These are phyloP conservation scores for Scelioninae gen. 1 DNA, from an alignment of 2,888 invertebrate genomes.

Conservation along the genomic window DNA sequence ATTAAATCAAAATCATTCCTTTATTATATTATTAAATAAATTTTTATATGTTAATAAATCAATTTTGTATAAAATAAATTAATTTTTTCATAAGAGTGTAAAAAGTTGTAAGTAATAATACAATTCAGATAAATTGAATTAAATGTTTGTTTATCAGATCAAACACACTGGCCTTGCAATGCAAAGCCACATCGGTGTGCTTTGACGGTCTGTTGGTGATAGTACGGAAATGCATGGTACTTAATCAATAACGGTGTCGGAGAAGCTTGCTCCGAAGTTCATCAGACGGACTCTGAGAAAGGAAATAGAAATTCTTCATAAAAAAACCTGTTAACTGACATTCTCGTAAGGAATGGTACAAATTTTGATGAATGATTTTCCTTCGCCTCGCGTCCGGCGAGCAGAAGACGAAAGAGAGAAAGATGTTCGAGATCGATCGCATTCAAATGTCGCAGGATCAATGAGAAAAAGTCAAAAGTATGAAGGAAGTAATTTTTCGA, in stretches of 20 bases:
- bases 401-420: slow-evolving; percentile 8
- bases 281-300: slow-evolving; percentile 64
- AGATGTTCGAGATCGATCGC: not conserved
- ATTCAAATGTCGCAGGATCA: slow-evolving; percentile 12
- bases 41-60: too few species aligned
- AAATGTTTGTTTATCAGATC: not conserved
- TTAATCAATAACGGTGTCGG: slow-evolving; percentile 79
- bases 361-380: slow-evolving; percentile 64
- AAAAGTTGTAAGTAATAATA: too few species aligned
- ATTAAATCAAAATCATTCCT: too few species aligned
- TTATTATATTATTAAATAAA: too few species aligned
- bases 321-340: slow-evolving; percentile 67
- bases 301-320: slow-evolving; percentile 65
- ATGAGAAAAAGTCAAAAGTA: not conserved
- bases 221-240: slow-evolving; percentile 75
- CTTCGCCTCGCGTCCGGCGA: slow-evolving; percentile 22
- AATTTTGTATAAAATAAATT: too few species aligned
- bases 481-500: not conserved
- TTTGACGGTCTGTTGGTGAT: slow-evolving; percentile 57
- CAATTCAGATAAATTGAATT: slow-evolving; percentile 7
- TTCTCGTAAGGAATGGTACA: slow-evolving; percentile 64
- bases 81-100: too few species aligned
- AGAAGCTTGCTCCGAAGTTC: slow-evolving; percentile 67
- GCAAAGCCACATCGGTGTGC: slow-evolving; percentile 31
- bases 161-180: slow-evolving; percentile 29